These are phyloP conservation scores for Corythornis madagascariensis DNA, from an alignment of 2,113 vertebrate genomes.

Conservation along the genomic window DNA sequence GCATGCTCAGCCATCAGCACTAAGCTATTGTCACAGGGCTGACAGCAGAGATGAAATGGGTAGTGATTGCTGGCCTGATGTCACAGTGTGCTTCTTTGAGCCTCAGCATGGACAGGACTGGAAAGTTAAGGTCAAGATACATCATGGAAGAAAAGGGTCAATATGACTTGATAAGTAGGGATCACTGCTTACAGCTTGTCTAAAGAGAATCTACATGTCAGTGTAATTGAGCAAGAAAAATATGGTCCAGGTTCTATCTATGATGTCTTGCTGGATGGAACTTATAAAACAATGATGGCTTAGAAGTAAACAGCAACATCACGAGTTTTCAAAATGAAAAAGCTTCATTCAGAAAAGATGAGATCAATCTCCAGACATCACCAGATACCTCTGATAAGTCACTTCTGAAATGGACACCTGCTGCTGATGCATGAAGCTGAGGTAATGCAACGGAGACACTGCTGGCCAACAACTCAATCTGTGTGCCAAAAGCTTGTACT, in stretches of 20 bases:
- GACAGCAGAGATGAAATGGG: not conserved
- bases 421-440: not conserved
- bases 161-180: not conserved
- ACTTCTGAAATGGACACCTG: not conserved
- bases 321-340: not conserved
- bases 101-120: not conserved
- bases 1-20: not conserved
- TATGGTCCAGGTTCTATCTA: not conserved
- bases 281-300: not conserved
- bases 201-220: not conserved
- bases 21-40: not conserved
- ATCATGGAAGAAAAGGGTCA: not conserved
- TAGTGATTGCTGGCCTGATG: not conserved
- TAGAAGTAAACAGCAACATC: constrained; percentile 1
- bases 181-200: not conserved
- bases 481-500: not conserved
- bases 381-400: not conserved
- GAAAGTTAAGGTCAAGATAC: not conserved
- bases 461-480: not conserved
- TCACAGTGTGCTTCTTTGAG: not conserved
- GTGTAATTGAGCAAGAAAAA: not conserved
- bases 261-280: not conserved
- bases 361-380: not conserved
- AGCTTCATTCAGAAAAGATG: not conserved
- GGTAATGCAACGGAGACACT: not conserved